Percentiles rank a stretch among this genome's conserved stretches.
Conservation (phyloP, 2,113 vertebrate genomes). For the Austrofundulus limnaeus region DNA sequence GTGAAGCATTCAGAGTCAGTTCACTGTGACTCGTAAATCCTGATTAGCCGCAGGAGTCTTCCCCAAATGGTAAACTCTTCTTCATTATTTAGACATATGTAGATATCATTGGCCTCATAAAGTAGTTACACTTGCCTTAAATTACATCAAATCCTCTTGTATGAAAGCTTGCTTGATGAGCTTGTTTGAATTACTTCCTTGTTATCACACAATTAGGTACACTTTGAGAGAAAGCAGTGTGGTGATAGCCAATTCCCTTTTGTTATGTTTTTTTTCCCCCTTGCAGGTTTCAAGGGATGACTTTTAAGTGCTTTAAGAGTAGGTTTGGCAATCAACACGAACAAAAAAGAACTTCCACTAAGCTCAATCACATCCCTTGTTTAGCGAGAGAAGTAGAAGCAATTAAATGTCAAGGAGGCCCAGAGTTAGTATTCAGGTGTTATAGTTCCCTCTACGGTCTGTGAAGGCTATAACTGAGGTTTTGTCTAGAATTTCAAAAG, state of each 20-base stretch:
- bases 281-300: constrained; percentile 50
- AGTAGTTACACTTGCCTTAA: constrained; percentile 28
- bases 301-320: constrained; percentile 32
- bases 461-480: constrained; percentile 37
- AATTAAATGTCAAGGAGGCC: constrained; percentile 45
- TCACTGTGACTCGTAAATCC: constrained; percentile 18
- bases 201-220: constrained; percentile 62
- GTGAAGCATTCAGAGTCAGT: background rate
- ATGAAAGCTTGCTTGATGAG: constrained; percentile 49
- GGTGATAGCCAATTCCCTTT: constrained; percentile 43
- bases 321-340: constrained; percentile 44
- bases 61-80: constrained; percentile 14
- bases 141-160: constrained; percentile 31
- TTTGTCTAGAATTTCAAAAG: constrained; percentile 48
- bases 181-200: constrained; percentile 53
- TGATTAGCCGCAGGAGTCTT: constrained; percentile 12
- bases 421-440: constrained; percentile 47
- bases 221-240: constrained; percentile 40
- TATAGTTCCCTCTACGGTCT: constrained; percentile 24
- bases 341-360: constrained; percentile 41
- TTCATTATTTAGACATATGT: constrained; percentile 25
- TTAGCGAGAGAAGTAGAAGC: constrained; percentile 32
- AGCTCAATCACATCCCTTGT: constrained; percentile 68
- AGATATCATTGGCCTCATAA: constrained; percentile 5
- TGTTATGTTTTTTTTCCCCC: constrained; percentile 45